Conservation (phyloP, 2,797 vertebrate genomes). For the Serranus cabrilla region DNA sequence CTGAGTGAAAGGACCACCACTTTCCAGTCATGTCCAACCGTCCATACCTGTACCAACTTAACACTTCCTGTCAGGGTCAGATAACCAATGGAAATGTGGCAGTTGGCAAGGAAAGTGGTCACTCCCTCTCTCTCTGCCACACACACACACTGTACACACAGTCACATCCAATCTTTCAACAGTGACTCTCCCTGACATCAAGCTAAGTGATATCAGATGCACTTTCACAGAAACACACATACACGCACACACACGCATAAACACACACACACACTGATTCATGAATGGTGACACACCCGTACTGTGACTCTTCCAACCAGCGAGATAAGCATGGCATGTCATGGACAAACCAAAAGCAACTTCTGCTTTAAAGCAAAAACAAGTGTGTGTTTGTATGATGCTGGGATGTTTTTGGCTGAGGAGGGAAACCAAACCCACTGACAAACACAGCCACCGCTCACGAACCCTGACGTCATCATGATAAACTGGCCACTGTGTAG, state of each 20-base stretch:
- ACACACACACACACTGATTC: conserved; percentile 3
- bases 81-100: conserved; percentile 34
- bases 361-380: conserved; percentile 61
- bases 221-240: conserved; percentile 21
- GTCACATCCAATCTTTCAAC: conserved; percentile 28
- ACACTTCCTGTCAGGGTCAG: conserved; percentile 54
- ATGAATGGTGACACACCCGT: conserved; percentile 41
- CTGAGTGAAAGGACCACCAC: conserved; percentile 49
- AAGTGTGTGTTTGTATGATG: conserved; percentile 71
- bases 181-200: conserved; percentile 32
- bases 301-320: conserved; percentile 39
- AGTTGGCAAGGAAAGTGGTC: conserved; percentile 27
- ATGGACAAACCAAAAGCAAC: conserved; percentile 55
- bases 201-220: conserved; percentile 53
- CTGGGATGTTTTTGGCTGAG: conserved; percentile 70
- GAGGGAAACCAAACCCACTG: conserved; percentile 80
- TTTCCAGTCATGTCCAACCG: conserved; percentile 25
- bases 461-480: conserved; percentile 60
- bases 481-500: conserved; percentile 17
- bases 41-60: conserved; percentile 41
- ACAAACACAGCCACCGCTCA: conserved; percentile 72
- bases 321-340: conserved; percentile 59
- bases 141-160: not conserved
- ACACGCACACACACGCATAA: conserved; percentile 34
- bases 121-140: not conserved